Evolutionary conservation across 2,797 vertebrate species (phyloP).

Genomic region (Pteropus rufus): DNA sequence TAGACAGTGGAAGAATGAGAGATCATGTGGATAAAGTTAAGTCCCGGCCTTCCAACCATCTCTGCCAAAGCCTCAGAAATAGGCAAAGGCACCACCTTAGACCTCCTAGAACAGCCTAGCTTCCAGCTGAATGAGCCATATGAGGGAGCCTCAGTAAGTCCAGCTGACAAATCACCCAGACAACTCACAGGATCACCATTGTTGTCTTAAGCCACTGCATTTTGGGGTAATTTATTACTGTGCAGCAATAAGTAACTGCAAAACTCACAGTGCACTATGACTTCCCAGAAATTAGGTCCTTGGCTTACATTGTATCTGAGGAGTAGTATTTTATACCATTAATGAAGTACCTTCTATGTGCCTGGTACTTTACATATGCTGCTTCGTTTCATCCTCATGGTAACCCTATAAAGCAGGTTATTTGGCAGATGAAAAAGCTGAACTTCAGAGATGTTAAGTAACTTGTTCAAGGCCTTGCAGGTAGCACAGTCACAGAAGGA

Average conservation of each 20-base stretch:
- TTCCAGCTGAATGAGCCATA: neutral
- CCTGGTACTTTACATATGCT: neutral
- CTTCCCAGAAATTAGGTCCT: neutral
- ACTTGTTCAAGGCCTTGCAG: neutral
- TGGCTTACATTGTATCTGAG: neutral
- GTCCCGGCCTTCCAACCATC: neutral
- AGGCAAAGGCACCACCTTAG: neutral
- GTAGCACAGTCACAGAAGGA: neutral
- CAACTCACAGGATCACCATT: neutral
- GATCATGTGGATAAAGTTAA: neutral
- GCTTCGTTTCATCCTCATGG: neutral
- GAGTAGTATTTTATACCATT: neutral
- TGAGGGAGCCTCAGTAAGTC: neutral
- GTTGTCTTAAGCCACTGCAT: neutral
- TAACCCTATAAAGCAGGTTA: neutral
- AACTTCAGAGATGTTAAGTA: neutral
- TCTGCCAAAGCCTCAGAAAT: neutral
- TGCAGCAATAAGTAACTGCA: neutral
- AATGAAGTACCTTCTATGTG: neutral
- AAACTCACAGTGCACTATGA: neutral
- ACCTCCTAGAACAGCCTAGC: neutral
- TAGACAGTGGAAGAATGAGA: neutral
- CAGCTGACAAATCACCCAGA: neutral
- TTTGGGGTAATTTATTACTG: neutral
- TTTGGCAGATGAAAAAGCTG: neutral